These are phyloP conservation scores for Alloplasta piceator DNA, from an alignment of 2,888 invertebrate genomes.

Conservation along the genomic window DNA sequence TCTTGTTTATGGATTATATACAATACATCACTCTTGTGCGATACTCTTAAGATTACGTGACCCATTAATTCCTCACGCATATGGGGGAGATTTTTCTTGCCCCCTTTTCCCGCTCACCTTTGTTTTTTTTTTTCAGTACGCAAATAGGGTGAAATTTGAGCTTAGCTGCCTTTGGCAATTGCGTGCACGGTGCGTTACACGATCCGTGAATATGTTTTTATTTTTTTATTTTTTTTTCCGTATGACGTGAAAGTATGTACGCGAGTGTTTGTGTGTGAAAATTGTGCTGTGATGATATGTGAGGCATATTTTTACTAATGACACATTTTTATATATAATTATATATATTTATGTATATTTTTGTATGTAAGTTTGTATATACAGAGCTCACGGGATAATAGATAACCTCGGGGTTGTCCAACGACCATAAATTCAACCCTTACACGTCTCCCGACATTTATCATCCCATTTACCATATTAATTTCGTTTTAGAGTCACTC, in stretches of 20 bases:
- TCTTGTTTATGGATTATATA: too few species aligned
- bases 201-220: constrained; percentile 14
- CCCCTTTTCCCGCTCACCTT: too few species aligned
- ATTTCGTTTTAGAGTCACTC: too few species aligned
- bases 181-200: constrained; percentile 52
- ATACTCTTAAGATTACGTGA: too few species aligned
- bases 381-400: constrained; percentile 42
- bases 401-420: constrained; percentile 61
- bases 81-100: too few species aligned
- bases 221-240: not conserved
- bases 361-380: constrained; percentile 67
- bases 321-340: constrained; percentile 48
- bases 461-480: constrained; percentile 63
- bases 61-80: too few species aligned
- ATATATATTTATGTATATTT: constrained; percentile 3
- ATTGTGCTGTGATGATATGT: constrained; percentile 73
- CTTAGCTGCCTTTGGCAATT: constrained; percentile 13
- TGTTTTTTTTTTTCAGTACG: too few species aligned
- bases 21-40: too few species aligned
- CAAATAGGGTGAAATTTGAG: too few species aligned
- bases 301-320: constrained; percentile 71
- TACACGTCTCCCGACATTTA: constrained; percentile 56
- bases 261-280: constrained; percentile 49
- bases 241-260: constrained; percentile 58
- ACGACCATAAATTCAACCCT: constrained; percentile 68